A percentile compares a stretch with the other conserved stretches of the same genome.
Evolutionary conservation across 2,113 vertebrate genomes (phyloP).

Genomic region (Cacatua alba): DNA sequence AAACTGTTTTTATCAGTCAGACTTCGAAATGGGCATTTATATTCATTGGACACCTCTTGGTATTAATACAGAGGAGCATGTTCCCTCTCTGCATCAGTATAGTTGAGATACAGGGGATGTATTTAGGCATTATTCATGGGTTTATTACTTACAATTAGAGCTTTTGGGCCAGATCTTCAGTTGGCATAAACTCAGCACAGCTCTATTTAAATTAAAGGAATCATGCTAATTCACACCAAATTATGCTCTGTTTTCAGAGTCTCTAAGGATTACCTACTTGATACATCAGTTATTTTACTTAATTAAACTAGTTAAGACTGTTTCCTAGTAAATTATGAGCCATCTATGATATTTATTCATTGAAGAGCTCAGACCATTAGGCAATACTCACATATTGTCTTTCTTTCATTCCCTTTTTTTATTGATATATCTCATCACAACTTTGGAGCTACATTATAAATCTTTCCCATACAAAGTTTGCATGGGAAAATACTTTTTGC

Average conservation of each 20-base stretch:
- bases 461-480: background rate
- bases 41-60: slow-evolving; percentile 18
- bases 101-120: background rate
- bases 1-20: background rate
- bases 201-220: slow-evolving; percentile 11
- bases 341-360: slow-evolving; percentile 11
- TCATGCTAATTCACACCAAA: slow-evolving; percentile 15
- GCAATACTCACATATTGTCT: background rate
- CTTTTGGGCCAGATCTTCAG: background rate
- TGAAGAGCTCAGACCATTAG: background rate
- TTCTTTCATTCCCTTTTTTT: background rate
- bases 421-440: background rate
- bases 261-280: slow-evolving; percentile 14
- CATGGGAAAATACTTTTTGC: background rate
- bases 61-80: background rate
- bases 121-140: slow-evolving; percentile 8
- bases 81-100: background rate
- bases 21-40: slow-evolving; percentile 14
- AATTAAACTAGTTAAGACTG: slow-evolving; percentile 35
- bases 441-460: background rate
- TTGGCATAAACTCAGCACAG: slow-evolving; percentile 22
- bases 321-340: slow-evolving; percentile 13
- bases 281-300: slow-evolving; percentile 11
- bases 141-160: slow-evolving; percentile 39
- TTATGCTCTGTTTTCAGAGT: background rate